A percentile compares a stretch with the other conserved stretches of the same genome.
Conservation (phyloP, 1,140 invertebrate species). For the Heliconius hewitsoni region DNA sequence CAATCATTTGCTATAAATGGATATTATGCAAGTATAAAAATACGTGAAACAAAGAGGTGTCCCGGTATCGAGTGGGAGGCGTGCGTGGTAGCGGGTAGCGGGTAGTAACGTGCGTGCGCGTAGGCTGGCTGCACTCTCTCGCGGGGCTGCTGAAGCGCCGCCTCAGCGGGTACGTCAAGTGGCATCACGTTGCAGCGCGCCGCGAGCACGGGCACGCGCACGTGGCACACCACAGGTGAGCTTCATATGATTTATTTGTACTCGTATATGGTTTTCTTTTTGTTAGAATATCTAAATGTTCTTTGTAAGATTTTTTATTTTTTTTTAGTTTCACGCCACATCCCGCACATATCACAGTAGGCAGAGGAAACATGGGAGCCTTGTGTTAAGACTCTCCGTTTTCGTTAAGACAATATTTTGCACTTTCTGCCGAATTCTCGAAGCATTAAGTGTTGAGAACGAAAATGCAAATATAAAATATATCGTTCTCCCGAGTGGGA, state of each 20-base stretch:
- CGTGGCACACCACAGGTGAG: constrained; percentile 54
- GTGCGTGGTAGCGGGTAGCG: constrained; percentile 34
- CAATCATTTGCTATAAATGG: background rate
- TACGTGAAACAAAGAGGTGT: constrained; percentile 44
- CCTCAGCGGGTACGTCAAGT: constrained; percentile 90
- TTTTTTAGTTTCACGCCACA: too few species aligned
- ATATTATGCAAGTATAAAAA: background rate
- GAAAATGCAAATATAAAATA: too few species aligned
- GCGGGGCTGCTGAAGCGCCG: constrained; percentile 84
- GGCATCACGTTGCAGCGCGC: constrained; percentile 81
- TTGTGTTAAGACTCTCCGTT: too few species aligned
- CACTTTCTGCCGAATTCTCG: too few species aligned
- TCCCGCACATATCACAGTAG: too few species aligned
- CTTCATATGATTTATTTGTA: background rate
- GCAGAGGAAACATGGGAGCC: too few species aligned
- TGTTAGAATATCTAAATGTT: too few species aligned
- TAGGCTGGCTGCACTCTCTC: constrained; percentile 85
- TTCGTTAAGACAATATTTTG: too few species aligned
- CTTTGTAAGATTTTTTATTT: too few species aligned
- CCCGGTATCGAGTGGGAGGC: constrained; percentile 34
- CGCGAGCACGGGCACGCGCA: constrained; percentile 51
- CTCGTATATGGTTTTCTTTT: too few species aligned
- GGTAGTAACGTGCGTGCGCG: constrained; percentile 40
- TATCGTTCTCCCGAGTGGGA: too few species aligned
- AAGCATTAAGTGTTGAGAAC: too few species aligned